Conservation (phyloP, 2,113 vertebrate species). For the Okapia johnstoni region DNA sequence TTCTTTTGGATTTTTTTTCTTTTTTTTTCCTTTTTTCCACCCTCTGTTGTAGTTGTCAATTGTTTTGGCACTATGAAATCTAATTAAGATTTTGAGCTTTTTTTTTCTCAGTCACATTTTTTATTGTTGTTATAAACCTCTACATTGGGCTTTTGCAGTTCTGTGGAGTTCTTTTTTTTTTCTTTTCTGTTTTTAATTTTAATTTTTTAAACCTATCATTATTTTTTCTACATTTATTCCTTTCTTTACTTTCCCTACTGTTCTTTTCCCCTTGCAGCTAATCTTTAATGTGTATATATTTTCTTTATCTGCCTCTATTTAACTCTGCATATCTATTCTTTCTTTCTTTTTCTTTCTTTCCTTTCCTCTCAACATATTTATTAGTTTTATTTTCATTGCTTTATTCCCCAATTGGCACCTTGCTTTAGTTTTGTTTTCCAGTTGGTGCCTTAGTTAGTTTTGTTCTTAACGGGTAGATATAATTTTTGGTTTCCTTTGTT, state of each 20-base stretch:
- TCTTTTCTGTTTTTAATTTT: neutral
- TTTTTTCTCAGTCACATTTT: neutral
- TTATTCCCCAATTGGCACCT: neutral
- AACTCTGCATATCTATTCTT: neutral
- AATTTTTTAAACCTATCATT: neutral
- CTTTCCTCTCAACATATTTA: neutral
- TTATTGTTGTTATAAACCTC: neutral
- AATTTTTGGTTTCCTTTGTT: neutral
- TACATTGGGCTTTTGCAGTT: neutral
- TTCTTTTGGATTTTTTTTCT: neutral
- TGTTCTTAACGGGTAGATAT: neutral
- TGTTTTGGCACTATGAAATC: neutral
- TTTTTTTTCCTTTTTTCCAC: neutral
- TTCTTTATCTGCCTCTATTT: neutral
- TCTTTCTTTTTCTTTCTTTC: neutral
- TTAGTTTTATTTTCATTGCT: neutral
- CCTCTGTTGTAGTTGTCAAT: neutral
- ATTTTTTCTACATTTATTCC: neutral
- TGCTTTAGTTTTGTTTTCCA: neutral
- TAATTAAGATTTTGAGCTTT: neutral
- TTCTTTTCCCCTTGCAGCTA: neutral
- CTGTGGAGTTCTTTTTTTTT: neutral
- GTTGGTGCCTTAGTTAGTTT: neutral
- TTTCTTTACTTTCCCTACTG: neutral
- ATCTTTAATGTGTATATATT: neutral